Conservation (phyloP, 37 sponge, comb jelly and placozoan species). For the Aplysina aerophoba region DNA sequence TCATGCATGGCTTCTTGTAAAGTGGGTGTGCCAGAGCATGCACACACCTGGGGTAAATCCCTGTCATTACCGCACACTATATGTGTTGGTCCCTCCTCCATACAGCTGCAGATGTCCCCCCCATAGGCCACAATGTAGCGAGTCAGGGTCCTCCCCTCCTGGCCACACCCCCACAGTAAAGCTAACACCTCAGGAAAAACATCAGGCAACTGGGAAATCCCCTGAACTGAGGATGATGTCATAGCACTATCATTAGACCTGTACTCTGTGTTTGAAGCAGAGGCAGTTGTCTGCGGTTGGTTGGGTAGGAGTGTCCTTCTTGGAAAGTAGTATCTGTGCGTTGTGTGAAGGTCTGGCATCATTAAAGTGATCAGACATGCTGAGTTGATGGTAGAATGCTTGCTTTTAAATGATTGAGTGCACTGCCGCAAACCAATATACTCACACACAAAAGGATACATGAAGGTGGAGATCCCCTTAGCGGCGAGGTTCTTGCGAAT, state of each 20-base stretch:
- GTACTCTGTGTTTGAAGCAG: neutral
- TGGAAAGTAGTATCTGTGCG: constrained; percentile 39
- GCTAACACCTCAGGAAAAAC: constrained; percentile 41
- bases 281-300: neutral
- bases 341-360: neutral
- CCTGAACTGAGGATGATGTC: neutral
- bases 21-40: neutral
- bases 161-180: constrained; percentile 18
- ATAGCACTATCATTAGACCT: neutral
- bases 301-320: neutral
- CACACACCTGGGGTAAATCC: constrained; percentile 11
- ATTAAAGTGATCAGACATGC: too few species aligned
- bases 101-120: constrained; percentile 37
- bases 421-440: too few species aligned
- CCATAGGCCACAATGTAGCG: constrained; percentile 63
- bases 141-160: constrained; percentile 12
- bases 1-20: too few species aligned
- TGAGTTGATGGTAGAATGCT: too few species aligned
- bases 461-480: constrained; percentile 66
- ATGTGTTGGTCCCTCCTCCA: constrained; percentile 44
- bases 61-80: constrained; percentile 25
- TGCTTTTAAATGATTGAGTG: too few species aligned
- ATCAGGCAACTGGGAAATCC: constrained; percentile 40
- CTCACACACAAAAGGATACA: constrained; percentile 59
- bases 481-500: constrained; percentile 75